A percentile compares a stretch with the other conserved stretches of the same genome.
phyloP scores from a whole-genome alignment of 2,888 invertebrate genomes.

The Odontocerum albicorne region DNA sequence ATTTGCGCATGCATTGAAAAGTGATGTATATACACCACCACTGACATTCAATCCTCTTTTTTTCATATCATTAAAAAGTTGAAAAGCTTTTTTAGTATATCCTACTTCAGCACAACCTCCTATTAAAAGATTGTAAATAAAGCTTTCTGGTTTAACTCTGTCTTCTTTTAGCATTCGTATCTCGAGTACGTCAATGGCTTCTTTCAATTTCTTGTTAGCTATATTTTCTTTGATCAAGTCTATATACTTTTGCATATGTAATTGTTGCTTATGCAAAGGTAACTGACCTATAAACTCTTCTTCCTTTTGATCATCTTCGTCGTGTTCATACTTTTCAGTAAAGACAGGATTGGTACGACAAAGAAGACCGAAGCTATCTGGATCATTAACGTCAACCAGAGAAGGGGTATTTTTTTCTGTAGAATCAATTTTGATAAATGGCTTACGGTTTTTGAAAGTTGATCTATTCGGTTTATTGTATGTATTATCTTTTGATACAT shows the following conservation, averaged over 20 bases:
- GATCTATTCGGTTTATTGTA: too few species aligned
- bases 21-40: constrained; percentile 76
- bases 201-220: constrained; percentile 64
- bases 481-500: too few species aligned
- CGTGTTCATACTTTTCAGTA: constrained; percentile 44
- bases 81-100: constrained; percentile 83
- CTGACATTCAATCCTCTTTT: constrained; percentile 67
- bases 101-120: constrained; percentile 82
- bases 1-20: constrained; percentile 88
- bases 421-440: too few species aligned
- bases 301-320: constrained; percentile 63
- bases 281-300: constrained; percentile 58
- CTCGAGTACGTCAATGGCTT: constrained; percentile 79
- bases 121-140: constrained; percentile 82
- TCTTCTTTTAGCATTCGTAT: constrained; percentile 76
- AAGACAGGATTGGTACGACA: constrained; percentile 40
- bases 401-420: too few species aligned
- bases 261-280: constrained; percentile 53
- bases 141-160: constrained; percentile 74
- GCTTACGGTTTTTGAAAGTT: too few species aligned
- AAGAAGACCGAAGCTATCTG: constrained; percentile 61
- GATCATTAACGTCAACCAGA: constrained; percentile 47
- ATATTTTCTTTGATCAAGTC: constrained; percentile 70
- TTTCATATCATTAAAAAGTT: constrained; percentile 82
- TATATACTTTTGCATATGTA: constrained; percentile 67